phyloP scores from a whole-genome alignment of 2,888 invertebrate genomes.

The Galeruca laticollis region DNA sequence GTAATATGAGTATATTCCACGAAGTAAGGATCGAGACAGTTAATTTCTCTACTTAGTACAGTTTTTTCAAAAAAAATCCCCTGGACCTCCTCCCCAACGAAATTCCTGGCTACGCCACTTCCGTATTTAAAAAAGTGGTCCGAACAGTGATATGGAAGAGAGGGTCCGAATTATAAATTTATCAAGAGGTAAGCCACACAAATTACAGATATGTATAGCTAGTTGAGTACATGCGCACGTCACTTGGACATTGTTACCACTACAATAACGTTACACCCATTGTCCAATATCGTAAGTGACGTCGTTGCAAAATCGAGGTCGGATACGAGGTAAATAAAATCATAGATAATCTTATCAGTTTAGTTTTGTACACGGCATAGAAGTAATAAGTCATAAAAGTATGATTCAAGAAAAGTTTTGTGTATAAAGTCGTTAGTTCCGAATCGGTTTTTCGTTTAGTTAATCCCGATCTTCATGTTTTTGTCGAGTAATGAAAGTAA shows the following conservation, averaged over 20 bases:
- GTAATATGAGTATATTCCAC: too few species aligned
- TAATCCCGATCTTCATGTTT: background rate
- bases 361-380: background rate
- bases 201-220: background rate
- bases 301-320: background rate
- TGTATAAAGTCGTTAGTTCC: background rate
- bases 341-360: constrained; percentile 2
- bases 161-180: too few species aligned
- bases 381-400: background rate
- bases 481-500: background rate
- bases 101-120: too few species aligned
- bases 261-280: background rate
- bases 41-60: too few species aligned
- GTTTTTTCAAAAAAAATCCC: too few species aligned
- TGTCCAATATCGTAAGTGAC: background rate
- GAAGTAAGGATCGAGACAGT: too few species aligned
- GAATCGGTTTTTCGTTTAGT: background rate
- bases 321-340: constrained; percentile 3
- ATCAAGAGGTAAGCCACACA: background rate
- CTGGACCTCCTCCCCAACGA: too few species aligned
- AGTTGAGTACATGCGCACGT: too few species aligned
- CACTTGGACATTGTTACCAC: background rate
- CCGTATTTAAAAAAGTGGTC: too few species aligned
- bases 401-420: background rate
- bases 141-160: too few species aligned